Evolutionary conservation across 2,888 invertebrate genomes (phyloP).

Genomic region (Protodeltote pygarga): DNA sequence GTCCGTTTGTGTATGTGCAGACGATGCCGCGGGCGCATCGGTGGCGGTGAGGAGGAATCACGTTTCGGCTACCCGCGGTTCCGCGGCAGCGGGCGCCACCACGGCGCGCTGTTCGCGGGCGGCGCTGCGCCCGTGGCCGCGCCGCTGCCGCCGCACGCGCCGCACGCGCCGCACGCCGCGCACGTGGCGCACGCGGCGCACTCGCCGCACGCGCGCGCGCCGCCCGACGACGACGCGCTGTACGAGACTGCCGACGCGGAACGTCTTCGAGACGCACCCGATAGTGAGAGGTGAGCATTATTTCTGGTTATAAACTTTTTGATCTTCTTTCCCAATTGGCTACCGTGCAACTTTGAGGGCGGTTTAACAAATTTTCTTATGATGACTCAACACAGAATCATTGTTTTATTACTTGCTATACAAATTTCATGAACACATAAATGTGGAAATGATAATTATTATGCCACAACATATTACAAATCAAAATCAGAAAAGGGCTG

Average conservation of each 20-base stretch:
- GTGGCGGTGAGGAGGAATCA: slow-evolving; percentile 45
- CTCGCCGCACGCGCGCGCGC: slow-evolving; percentile 73
- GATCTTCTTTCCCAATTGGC: slow-evolving; percentile 18
- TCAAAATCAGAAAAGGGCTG: background rate
- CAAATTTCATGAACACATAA: too few species aligned
- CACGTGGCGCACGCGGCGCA: slow-evolving; percentile 79
- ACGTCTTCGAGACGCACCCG: slow-evolving; percentile 91
- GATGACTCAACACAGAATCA: slow-evolving; percentile 16
- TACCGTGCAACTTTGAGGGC: background rate
- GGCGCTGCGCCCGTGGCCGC: slow-evolving; percentile 54
- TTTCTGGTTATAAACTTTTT: background rate
- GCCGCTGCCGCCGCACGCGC: slow-evolving; percentile 84
- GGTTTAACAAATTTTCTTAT: slow-evolving; percentile 21
- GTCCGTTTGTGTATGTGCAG: slow-evolving; percentile 88
- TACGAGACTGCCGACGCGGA: slow-evolving; percentile 94
- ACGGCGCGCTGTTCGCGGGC: slow-evolving; percentile 36
- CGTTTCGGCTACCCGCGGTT: slow-evolving; percentile 46
- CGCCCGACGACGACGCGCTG: slow-evolving; percentile 93
- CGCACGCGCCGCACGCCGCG: slow-evolving; percentile 73
- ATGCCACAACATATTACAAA: background rate
- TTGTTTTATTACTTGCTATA: background rate
- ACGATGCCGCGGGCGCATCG: slow-evolving; percentile 76
- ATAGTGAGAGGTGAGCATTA: slow-evolving; percentile 93
- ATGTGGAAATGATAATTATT: slow-evolving; percentile 8
- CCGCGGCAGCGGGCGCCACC: slow-evolving; percentile 69